Evolutionary conservation across 2,113 vertebrate species (phyloP), one percentile per base, ranked within the genome.

Genomic region (Pseudorasbora parva): DNA sequence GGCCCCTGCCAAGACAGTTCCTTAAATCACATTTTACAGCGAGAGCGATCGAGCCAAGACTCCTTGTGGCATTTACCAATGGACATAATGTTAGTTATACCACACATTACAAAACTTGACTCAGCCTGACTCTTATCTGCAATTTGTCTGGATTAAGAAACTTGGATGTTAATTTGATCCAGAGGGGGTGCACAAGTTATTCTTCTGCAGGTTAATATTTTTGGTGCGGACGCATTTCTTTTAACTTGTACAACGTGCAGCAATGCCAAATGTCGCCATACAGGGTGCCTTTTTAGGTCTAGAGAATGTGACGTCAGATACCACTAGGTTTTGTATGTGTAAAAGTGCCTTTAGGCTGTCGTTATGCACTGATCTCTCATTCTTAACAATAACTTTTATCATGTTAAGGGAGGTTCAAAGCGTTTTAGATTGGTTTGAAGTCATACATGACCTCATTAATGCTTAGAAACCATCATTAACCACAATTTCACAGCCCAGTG

Each of bases 1-100:
- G 57, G 33, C 69, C 71, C 19, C 68, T 68, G 79, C 23, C 71
- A 86, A 84, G 73, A 41, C 57, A 30, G 68, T 47, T 25, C 10
- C 71, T 81, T 57, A 77, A 30, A 77, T 81, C 78, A 83, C 80
- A 69, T 64, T 68, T 79, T 82, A 51, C 80, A 82, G 54, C 1
- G 17, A 60, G 76, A 21, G 17, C 3, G 27, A 64, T 47, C n/a
- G 43, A 81, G 56, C 45, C 60, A 15, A 60, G 23, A 51, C 21
- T 43, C 57, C 82, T 57, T 79, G 73, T 74, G 74, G 68, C 54
- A 78, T 77, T 87, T 85, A 79, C 47, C 79, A 47, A 54, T 8
- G 54, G 83, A 78, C 80, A 60, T 60, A 45, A 60, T 78, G 37
- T 45, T 60, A 60, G 77, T 64, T 66, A 77, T 41, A 41, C 33